Base-by-base conservation (phyloP, 1,140 invertebrate species). In the Palaemon carinicauda region DNA sequence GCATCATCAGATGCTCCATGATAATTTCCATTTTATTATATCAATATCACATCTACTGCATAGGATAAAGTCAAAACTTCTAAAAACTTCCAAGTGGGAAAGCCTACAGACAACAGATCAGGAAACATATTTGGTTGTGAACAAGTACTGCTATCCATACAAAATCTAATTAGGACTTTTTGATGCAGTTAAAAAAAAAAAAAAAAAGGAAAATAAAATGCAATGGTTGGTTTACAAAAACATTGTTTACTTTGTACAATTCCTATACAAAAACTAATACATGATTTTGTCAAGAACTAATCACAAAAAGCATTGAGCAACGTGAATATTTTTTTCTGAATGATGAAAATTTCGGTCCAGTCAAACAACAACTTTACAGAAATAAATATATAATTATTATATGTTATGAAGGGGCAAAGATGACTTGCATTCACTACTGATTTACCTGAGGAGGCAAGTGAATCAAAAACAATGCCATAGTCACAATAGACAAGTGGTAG, bases 301-400 rank as follows among this genome's bases (percentile, higher is more conserved):
- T 86, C 83, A 86, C 83, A 86, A 86, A 86, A 86, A 86, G 83
- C 83, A 86, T 86, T 86, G 83, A 86, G 83, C 83, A 86, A 86
- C 83, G 79, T 86, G 83, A 86, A 86, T 78, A 86, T 77, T 86
- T 85, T 86, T 75, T 53, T 86, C 80, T 53, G 83, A 75, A 77
- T 56, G 83, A 86, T 86, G 83, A 56, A 86, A 69, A 86, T 80
- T 56, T 80, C 80, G 52, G 52, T 56, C 77, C 31, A 65, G 79
- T 69, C 83, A 86, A 77, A 86, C 79, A 83, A 71, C 75, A 83
- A 86, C 83, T 80, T 80, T 78, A 86, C 75, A 86, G 80, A 78
- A 86, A 86, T 80, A 86, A 86, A 77, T 80, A 80, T 86, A 86
- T 80, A 80, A 86, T 77, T 86, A 86, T 86, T 80, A 56, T 77